phyloP scores from a whole-genome alignment of 2,113 vertebrate species.

The Actinemys pallida region DNA sequence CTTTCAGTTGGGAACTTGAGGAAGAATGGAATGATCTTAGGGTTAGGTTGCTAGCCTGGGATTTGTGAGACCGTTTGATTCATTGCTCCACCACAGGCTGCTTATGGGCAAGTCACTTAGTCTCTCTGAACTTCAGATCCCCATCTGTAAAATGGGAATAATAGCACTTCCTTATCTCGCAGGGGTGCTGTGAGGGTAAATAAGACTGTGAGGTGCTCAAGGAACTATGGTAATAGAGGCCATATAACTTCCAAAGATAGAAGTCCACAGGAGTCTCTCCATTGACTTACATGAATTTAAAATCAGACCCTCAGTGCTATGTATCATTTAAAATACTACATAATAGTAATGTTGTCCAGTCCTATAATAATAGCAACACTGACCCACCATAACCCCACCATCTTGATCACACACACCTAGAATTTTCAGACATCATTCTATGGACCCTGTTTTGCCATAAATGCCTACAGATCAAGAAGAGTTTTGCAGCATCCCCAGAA shows the following conservation, averaged over 20 bases:
- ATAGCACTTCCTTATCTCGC: too few species aligned
- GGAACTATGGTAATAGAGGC: background rate
- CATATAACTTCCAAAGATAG: too few species aligned
- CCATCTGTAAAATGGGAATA: too few species aligned
- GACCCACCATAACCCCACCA: too few species aligned
- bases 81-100: background rate
- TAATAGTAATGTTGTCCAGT: background rate
- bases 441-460: background rate
- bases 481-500: background rate
- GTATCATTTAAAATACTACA: too few species aligned
- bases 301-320: too few species aligned
- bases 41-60: background rate
- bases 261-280: too few species aligned
- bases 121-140: background rate
- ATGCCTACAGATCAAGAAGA: background rate
- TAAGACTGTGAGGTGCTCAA: background rate
- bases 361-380: background rate
- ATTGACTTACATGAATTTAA: too few species aligned
- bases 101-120: background rate
- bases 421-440: fast-evolving
- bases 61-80: background rate
- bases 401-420: fast-evolving
- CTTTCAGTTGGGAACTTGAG: background rate
- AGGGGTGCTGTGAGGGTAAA: too few species aligned
- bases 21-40: background rate